A percentile compares a stretch with the other conserved stretches of the same genome.
Evolutionary conservation across 2,888 invertebrate genomes (phyloP).

Genomic region (Vannuccia rotundouncinata): DNA sequence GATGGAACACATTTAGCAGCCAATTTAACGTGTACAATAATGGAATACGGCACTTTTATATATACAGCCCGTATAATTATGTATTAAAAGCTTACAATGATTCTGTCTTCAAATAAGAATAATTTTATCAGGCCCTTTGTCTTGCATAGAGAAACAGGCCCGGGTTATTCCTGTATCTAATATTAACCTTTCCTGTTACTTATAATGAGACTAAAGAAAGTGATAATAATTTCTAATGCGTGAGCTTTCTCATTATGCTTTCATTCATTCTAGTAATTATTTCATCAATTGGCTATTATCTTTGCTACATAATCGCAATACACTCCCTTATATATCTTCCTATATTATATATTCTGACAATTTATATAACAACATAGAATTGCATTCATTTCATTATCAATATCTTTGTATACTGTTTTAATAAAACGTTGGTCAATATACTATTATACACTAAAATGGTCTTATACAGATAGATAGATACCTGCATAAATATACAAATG

Average conservation of each 20-base stretch:
- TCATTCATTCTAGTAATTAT: neutral
- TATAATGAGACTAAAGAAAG: neutral
- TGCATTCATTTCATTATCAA: neutral
- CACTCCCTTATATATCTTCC: neutral
- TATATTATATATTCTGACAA: neutral
- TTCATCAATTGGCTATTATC: slow-evolving; percentile 23
- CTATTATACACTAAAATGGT: too few species aligned
- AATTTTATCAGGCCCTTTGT: neutral
- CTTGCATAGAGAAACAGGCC: neutral
- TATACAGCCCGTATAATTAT: neutral
- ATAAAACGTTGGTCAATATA: too few species aligned
- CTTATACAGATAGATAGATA: too few species aligned
- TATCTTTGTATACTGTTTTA: neutral
- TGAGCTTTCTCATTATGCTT: slow-evolving; percentile 4
- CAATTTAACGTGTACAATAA: neutral
- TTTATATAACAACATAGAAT: neutral
- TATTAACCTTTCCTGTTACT: neutral
- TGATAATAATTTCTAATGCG: slow-evolving; percentile 12
- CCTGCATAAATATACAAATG: too few species aligned
- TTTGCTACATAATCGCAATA: neutral
- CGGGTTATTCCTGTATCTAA: neutral
- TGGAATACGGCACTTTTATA: neutral
- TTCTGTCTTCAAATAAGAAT: neutral
- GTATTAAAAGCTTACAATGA: neutral
- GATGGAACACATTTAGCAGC: neutral